Evolutionary conservation across 2,888 invertebrate genomes (phyloP).

Genomic region (Drosophila maculinotata): DNA sequence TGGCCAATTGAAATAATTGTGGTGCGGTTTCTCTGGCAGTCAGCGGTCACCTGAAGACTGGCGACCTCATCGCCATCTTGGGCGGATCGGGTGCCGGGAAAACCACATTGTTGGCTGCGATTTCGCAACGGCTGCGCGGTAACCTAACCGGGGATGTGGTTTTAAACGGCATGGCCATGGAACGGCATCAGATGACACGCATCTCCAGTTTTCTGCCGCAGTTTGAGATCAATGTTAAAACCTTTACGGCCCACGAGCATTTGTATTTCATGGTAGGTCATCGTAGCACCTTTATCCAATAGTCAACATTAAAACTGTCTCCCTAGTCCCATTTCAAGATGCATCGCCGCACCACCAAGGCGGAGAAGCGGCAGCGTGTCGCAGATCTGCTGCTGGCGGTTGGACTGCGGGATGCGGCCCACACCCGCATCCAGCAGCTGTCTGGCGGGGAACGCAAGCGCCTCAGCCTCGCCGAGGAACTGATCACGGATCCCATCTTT

Average conservation of each 20-base stretch:
- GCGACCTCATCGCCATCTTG: conserved; percentile 90
- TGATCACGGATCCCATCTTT: conserved; percentile 94
- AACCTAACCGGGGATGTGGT: conserved; percentile 89
- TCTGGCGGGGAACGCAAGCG: conserved; percentile 96
- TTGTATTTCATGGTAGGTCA: conserved; percentile 92
- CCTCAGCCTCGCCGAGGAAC: conserved; percentile 94
- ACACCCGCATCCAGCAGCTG: conserved; percentile 90
- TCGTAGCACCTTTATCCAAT: neutral
- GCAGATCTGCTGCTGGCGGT: conserved; percentile 86
- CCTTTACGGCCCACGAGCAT: conserved; percentile 92
- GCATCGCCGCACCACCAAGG: conserved; percentile 87
- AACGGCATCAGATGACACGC: conserved; percentile 88
- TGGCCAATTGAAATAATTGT: conserved; percentile 36
- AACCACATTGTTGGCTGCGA: conserved; percentile 90
- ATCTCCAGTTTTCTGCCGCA: conserved; percentile 95
- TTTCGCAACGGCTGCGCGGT: conserved; percentile 90
- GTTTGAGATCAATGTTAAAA: conserved; percentile 92
- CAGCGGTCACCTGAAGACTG: conserved; percentile 89
- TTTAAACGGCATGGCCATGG: conserved; percentile 89
- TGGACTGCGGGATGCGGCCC: conserved; percentile 89
- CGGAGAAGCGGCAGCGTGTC: conserved; percentile 80
- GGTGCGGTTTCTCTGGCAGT: conserved; percentile 85
- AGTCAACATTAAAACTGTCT: neutral
- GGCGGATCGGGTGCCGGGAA: conserved; percentile 92
- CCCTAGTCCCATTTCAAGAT: conserved; percentile 91